These are phyloP conservation scores for Bovichtus variegatus DNA, from an alignment of 2,797 vertebrate species.

Conservation along the genomic window DNA sequence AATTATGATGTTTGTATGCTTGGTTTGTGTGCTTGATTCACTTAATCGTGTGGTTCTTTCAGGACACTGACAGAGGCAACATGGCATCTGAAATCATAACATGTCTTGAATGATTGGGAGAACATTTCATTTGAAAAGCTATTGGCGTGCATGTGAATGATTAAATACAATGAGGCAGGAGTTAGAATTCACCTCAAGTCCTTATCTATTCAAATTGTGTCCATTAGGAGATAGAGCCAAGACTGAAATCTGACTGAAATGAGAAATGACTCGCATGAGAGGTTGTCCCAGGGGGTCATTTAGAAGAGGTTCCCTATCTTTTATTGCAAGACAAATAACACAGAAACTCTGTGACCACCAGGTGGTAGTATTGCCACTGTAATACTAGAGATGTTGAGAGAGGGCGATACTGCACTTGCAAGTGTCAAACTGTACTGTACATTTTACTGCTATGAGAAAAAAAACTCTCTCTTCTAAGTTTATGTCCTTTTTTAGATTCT, in stretches of 20 bases:
- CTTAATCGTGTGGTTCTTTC: constrained; percentile 18
- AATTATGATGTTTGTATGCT: not conserved
- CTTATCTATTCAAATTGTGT: not conserved
- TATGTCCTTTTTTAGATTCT: not conserved
- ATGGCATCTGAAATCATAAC: too few species aligned
- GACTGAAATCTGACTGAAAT: not conserved
- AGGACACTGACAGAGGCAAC: not conserved
- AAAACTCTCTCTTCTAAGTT: not conserved
- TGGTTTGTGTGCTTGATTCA: constrained; percentile 10
- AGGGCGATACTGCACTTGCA: not conserved
- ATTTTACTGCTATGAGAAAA: not conserved
- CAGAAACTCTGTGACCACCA: constrained; percentile 50
- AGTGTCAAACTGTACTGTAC: not conserved
- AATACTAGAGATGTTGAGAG: not conserved
- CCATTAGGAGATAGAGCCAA: not conserved
- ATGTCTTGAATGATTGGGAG: not conserved
- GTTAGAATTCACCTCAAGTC: not conserved
- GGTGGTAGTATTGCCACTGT: constrained; percentile 63
- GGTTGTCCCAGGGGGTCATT: not conserved
- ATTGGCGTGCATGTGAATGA: not conserved
- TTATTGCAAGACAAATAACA: not conserved
- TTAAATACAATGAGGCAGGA: not conserved
- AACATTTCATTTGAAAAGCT: constrained; percentile 16
- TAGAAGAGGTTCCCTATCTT: not conserved
- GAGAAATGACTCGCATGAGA: not conserved